Base-by-base conservation (phyloP, 2,888 invertebrate genomes). In the Drosophila vallismaia region DNA sequence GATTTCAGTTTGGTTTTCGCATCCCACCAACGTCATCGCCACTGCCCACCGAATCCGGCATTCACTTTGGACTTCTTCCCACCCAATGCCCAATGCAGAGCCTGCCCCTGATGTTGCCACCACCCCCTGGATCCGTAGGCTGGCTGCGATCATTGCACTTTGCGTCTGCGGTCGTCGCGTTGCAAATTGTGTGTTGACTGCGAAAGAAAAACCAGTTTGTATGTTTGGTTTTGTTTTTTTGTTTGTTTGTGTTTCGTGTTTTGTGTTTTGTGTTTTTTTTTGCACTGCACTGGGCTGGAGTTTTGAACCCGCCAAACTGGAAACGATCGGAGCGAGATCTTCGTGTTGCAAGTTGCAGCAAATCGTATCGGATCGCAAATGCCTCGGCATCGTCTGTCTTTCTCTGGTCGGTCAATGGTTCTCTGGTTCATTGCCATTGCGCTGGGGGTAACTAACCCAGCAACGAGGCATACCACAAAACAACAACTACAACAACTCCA, bases 401-500 rank as follows among this genome's bases (percentile, higher is more conserved):
- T 68, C 86, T 76, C 84, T 70, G 82, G 80, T 82, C 82, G 91
- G 91, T 91, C 91, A 91, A 90, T 91, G 90, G 91, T 90, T 91
- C 91, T 91, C 91, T 91, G 91, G 91, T 91, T 91, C 91, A 91
- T 91, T 91, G 91, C 91, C 91, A 91, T 91, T 89, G 86, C 87
- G 83, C 89, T 88, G 86, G 90, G 89, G 90, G 91, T 90, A 91
- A 91, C 90, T 90, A 91, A 91, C 91, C 91, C 87, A 84, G 72
- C 86, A 76, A 68, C 62, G 71, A 74, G 57, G 73, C 82, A 85
- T 82, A 75, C 79, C 80, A 81, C 71, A 54, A 67, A 9, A 31
- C 49, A 50, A 44, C 56, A 54, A 48, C 40, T 44, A 33, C 49
- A 52, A 54, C 36, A 48, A 28, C 19, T 19, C 19, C 42, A 46